A percentile compares a stretch with the other conserved stretches of the same genome.
Evolutionary conservation across 2,113 vertebrate species (phyloP).

Genomic region (Hemichromis elongatus): DNA sequence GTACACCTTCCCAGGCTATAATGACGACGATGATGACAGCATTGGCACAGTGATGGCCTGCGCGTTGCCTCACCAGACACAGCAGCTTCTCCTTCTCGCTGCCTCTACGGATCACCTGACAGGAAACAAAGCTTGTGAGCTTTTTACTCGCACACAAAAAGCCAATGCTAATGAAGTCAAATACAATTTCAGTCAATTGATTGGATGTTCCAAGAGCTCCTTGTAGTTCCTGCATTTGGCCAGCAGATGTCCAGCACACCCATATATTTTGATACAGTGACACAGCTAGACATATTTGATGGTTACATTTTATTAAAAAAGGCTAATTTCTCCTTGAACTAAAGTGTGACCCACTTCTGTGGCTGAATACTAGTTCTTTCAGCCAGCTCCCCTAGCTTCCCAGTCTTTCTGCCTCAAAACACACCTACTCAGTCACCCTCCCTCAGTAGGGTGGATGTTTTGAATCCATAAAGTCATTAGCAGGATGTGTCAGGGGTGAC

Average conservation of each 20-base stretch:
- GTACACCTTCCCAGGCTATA: slow-evolving; percentile 95
- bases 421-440: background rate
- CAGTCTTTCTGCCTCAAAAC: background rate
- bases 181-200: background rate
- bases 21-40: slow-evolving; percentile 94
- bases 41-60: slow-evolving; percentile 90
- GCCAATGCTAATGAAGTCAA: background rate
- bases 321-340: background rate
- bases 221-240: background rate
- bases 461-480: slow-evolving; percentile 42
- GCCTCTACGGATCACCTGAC: slow-evolving; percentile 88
- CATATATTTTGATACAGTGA: background rate
- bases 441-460: background rate
- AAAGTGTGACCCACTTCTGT: background rate
- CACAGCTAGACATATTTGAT: background rate
- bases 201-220: background rate
- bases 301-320: background rate
- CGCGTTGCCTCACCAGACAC: slow-evolving; percentile 88
- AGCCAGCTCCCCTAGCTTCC: background rate
- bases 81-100: slow-evolving; percentile 90
- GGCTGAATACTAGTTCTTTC: background rate
- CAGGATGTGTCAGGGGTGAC: slow-evolving; percentile 16
- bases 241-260: slow-evolving; percentile 4
- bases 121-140: background rate
- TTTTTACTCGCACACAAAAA: background rate